These are phyloP conservation scores for Stichopus chloronotus DNA, from an alignment of 35 echinoderm and acorn worm genomes.

Conservation along the genomic window DNA sequence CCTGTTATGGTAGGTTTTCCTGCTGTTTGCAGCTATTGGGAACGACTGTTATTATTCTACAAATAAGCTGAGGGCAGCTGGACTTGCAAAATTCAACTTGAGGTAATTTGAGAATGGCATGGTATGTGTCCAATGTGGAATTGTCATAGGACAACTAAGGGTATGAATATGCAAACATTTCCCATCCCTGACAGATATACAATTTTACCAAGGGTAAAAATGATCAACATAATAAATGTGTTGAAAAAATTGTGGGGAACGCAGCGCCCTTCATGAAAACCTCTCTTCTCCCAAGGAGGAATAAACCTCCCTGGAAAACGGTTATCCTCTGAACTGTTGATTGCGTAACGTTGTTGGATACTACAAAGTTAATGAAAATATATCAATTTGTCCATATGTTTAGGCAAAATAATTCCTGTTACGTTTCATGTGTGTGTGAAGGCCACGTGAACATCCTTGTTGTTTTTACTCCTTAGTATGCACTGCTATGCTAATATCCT, in stretches of 20 bases:
- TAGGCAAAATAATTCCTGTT: too few relatives aligned
- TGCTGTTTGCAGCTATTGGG: too few relatives aligned
- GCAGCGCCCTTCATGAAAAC: slow-evolving; percentile 10
- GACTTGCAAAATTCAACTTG: not conserved
- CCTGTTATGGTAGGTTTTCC: not conserved
- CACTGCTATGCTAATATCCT: too few relatives aligned
- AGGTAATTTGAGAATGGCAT: not conserved
- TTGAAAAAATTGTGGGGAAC: not conserved
- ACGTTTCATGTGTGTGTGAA: too few relatives aligned
- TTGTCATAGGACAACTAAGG: not conserved
- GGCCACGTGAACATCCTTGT: too few relatives aligned
- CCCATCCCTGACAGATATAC: not conserved
- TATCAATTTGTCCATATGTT: too few relatives aligned
- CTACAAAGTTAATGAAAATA: too few relatives aligned
- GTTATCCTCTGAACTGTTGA: not conserved
- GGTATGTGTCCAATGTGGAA: not conserved
- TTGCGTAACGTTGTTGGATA: too few relatives aligned
- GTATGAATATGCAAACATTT: not conserved
- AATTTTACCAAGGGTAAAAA: not conserved
- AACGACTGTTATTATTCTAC: not conserved
- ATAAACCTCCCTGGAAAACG: slow-evolving; percentile 3
- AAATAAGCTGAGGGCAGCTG: slow-evolving; percentile 12
- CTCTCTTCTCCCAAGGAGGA: not conserved
- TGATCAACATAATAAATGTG: not conserved
- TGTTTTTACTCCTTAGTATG: too few relatives aligned